Evolutionary conservation across 2,888 invertebrate genomes (phyloP), one percentile per base, ranked within the genome.

Genomic region (Hypsopygia costalis): DNA sequence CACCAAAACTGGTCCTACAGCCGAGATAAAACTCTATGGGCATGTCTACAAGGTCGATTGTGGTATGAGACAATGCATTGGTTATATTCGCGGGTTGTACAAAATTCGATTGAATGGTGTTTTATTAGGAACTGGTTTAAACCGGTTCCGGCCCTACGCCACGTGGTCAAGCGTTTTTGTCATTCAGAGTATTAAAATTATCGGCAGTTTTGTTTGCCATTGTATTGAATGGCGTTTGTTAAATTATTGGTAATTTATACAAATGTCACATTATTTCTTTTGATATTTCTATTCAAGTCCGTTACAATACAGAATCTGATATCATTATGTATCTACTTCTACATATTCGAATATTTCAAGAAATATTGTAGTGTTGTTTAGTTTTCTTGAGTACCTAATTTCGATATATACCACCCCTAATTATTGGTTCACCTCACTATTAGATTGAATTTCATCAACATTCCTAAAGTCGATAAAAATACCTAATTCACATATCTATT

Each of bases 121-220:
- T 81, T 79, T 79, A 77, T 80, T 78, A 67, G 53, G 67, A 81
- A 85, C 86, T 74, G 80, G 87, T 82, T 73, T 21, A 50, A 56
- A 82, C 86, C 75, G 69, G 87, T 83, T 81, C 53, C 55, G 72
- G 69, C 73, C 74, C 74, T 50, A 58, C 47, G 81, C 76, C 87
- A 87, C 87, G 88, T 87, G 88, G 87, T 86, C 83, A 83, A 16
- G 16, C 16, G 2, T 56, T 64, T 68, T 80, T 82, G 81, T 82
- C 75, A 77, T 74, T 76, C 63, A 69, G 67, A 60, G 64, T 71
- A 74, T 77, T 73, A 72, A 80, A 81, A 82, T 80, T 80, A 81
- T 86, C 72, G 72, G 68, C 55, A 69, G 61, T 69, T 77, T 80
- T 81, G 81, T 81, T 57, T 63, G 39, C 45, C 44, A 49, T 47